Evolutionary conservation across 2,113 vertebrate genomes (phyloP).

Genomic region (Dendropsophus ebraccatus): DNA sequence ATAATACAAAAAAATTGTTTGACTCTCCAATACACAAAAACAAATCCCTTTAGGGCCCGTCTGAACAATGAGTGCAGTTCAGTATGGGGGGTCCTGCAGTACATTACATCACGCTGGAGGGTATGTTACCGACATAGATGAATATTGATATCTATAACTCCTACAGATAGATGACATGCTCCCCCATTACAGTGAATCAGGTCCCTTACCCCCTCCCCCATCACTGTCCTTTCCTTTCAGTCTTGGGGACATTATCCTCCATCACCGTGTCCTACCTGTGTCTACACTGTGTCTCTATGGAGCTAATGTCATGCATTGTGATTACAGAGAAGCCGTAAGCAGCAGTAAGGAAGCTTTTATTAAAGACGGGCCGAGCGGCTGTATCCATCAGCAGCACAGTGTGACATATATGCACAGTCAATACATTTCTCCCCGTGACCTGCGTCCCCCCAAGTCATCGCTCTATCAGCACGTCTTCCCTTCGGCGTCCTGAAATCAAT

Average conservation of each 20-base stretch:
- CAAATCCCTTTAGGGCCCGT: too few species aligned
- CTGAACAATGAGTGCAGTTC: too few species aligned
- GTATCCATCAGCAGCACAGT: background rate
- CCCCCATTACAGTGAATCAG: background rate
- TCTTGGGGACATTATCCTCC: background rate
- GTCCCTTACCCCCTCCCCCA: background rate
- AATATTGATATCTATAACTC: background rate
- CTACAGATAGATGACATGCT: background rate
- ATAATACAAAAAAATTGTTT: too few species aligned
- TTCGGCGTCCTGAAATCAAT: constrained; percentile 41
- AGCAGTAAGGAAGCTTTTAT: background rate
- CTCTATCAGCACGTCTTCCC: constrained; percentile 26
- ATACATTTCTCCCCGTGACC: constrained; percentile 7
- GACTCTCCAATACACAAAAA: too few species aligned
- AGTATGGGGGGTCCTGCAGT: too few species aligned
- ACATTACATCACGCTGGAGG: too few species aligned
- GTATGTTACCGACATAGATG: too few species aligned
- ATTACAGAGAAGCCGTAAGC: background rate
- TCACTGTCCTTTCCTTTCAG: background rate
- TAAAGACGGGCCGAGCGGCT: background rate
- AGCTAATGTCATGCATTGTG: background rate
- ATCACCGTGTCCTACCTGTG: background rate
- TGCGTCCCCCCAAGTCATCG: background rate
- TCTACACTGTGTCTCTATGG: too few species aligned
- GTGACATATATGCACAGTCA: constrained; percentile 11